Evolutionary conservation across 2,888 invertebrate genomes (phyloP), one percentile per base, ranked within the genome.

Genomic region (Dryomyza anilis): DNA sequence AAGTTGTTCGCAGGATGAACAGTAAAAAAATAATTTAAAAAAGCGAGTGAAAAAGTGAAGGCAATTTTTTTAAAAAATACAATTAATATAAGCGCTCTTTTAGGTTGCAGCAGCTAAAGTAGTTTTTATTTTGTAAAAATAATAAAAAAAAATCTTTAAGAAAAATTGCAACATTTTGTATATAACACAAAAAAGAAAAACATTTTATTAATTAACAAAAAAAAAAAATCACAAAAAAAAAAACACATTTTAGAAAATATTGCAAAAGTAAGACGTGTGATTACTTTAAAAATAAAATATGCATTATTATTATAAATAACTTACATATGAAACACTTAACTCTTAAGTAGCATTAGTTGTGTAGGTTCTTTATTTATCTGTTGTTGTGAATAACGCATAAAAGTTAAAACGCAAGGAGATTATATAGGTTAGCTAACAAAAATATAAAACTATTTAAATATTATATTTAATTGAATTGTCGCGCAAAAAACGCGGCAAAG

Each of bases 361-460:
- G 53, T 65, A 43, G 48, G 29, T 12, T 61, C 45, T 60, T 33
- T n/a, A n/a, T n/a, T n/a, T n/a, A n/a, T n/a, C n/a, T n/a, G n/a
- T n/a, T n/a, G n/a, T 50, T 63, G 64, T 53, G 58, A 58, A 64
- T 64, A 64, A 19, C 43, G 39, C 23, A 45, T 43, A 7, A 64
- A 59, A 64, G 43, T 39, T 60, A 60, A 58, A 45, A 61, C 29
- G 63, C 58, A 66, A 63, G 58, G 72, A 72, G 72, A 72, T 72
- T 72, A 71, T n/a, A n/a, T 72, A 72, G 70, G 58, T 64, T 72
- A 72, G 69, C 59, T 50, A 66, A 67, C 62, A 43, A 29, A 29
- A 25, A 30, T 46, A 23, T 50, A 27, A 50, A 27, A 21, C 8
- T n/a, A 39, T 14, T 39, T 39, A n/a, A n/a, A n/a, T n/a, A n/a